Conservation (phyloP, 2,888 invertebrate genomes). For the Drosophila monieri region DNA sequence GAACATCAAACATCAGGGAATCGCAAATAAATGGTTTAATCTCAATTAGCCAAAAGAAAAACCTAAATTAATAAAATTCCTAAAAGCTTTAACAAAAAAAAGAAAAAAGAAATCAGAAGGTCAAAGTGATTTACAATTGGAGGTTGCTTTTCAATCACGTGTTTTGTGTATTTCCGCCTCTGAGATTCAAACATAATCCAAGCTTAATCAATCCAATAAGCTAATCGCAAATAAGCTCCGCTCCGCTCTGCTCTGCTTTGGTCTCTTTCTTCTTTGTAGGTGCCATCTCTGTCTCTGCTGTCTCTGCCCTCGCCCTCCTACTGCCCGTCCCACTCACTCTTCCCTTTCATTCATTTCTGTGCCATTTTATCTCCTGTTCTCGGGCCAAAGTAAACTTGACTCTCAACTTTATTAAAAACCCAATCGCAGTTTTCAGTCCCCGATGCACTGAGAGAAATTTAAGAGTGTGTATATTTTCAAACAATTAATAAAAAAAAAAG, state of each 20-base stretch:
- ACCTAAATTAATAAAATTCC: background rate
- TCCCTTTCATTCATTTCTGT: slow-evolving; percentile 17
- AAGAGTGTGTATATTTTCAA: too few relatives aligned
- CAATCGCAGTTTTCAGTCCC: slow-evolving; percentile 13
- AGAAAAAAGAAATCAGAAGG: background rate
- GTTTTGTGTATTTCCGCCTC: slow-evolving; percentile 1
- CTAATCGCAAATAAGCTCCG: slow-evolving; percentile 17
- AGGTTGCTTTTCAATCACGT: slow-evolving; percentile 1
- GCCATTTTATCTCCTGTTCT: slow-evolving; percentile 19
- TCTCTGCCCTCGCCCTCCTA: background rate
- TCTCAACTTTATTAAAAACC: slow-evolving; percentile 36
- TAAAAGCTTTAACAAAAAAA: background rate
- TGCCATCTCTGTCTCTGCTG: too few relatives aligned
- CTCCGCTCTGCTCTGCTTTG: too few relatives aligned
- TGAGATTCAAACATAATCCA: background rate
- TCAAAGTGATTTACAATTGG: background rate
- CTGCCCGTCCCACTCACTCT: background rate
- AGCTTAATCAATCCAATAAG: slow-evolving; percentile 8
- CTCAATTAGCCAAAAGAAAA: slow-evolving; percentile 11
- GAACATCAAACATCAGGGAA: too few relatives aligned
- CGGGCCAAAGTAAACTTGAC: slow-evolving; percentile 24
- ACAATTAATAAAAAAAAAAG: too few relatives aligned
- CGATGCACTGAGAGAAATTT: background rate
- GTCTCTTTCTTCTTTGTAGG: background rate
- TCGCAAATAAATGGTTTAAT: slow-evolving; percentile 20